A percentile compares a stretch with the other conserved stretches of the same genome.
Conservation (phyloP, 2,888 invertebrate species). For the Geotrupes spiniger region DNA sequence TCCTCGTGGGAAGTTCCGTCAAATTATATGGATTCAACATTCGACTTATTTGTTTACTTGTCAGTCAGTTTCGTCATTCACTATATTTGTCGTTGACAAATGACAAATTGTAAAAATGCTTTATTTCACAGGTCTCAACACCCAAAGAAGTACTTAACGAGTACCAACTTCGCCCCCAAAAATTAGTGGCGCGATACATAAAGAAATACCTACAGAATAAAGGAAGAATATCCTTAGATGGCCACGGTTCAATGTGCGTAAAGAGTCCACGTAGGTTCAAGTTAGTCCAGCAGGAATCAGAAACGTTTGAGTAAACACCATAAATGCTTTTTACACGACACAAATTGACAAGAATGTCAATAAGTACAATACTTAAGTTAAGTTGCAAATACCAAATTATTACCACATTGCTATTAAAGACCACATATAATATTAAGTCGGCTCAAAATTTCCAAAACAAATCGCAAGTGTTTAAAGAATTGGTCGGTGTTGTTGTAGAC, state of each 20-base stretch:
- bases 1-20: too few relatives aligned
- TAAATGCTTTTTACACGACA: background rate
- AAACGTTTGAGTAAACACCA: slow-evolving; percentile 74
- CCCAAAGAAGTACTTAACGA: slow-evolving; percentile 87
- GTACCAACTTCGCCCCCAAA: slow-evolving; percentile 88
- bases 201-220: slow-evolving; percentile 77
- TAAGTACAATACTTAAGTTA: background rate
- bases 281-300: slow-evolving; percentile 86
- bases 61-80: too few relatives aligned
- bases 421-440: background rate
- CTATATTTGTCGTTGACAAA: too few relatives aligned
- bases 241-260: slow-evolving; percentile 76
- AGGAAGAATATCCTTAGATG: slow-evolving; percentile 68
- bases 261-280: slow-evolving; percentile 87
- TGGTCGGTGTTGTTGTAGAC: too few relatives aligned
- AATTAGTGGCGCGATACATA: slow-evolving; percentile 78
- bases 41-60: too few relatives aligned
- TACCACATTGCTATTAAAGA: background rate
- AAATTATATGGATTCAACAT: too few relatives aligned
- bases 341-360: background rate
- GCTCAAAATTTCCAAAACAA: too few relatives aligned
- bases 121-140: slow-evolving; percentile 66
- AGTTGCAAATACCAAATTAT: background rate
- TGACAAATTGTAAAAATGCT: too few relatives aligned
- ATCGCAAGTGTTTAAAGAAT: too few relatives aligned